Evolutionary conservation across 92 coral and sea anemone genomes (phyloP), one percentile per base, ranked within the genome.

Genomic region (Palythoa heliodiscus): DNA sequence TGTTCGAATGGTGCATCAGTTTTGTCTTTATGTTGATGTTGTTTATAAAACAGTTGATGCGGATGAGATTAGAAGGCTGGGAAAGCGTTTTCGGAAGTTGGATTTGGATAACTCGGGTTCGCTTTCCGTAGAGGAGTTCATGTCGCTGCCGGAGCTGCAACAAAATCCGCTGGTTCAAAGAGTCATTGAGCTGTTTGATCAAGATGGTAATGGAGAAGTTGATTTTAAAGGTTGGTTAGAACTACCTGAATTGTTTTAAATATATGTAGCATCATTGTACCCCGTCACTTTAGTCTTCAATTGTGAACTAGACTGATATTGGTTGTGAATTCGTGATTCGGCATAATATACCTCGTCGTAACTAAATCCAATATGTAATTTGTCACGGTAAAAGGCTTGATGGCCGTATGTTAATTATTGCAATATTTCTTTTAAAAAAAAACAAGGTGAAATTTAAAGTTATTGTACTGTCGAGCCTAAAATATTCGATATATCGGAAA

Each of bases 171-270:
- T 96, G 63, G 99, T 96, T 4, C 99, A 96, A 88, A 92, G 99
- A 91, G 99, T 96, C 89, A 96, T 96, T 39, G 96, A 94, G 63
- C 95, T 96, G 52, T 96, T 96, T 85, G 99, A 96, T 74, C 91
- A 93, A 25, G 99, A 96, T 87, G 99, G 99, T 15, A 96, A 96
- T 73, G 99, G 99, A 58, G 99, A 96, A 71, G 99, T 96, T 76
- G 99, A 96, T 89, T 96, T 96, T 93, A 96, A 96, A 96, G 99
- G 99, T 96, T 23, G 8, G 69, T 43, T 86, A 90, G 90, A 86
- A 73, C 38, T 24, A n/a, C 29, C 58, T 66, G 53, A 82, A 74
- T 73, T 64, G 29, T 81, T 69, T 89, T 82, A 64, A 71, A 23
- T 74, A 58, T 39, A 54, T 22, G 58, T 57, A 73, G 55, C 43